These are phyloP conservation scores for Scolopax rusticola DNA, from an alignment of 2,797 vertebrate species.

Conservation along the genomic window DNA sequence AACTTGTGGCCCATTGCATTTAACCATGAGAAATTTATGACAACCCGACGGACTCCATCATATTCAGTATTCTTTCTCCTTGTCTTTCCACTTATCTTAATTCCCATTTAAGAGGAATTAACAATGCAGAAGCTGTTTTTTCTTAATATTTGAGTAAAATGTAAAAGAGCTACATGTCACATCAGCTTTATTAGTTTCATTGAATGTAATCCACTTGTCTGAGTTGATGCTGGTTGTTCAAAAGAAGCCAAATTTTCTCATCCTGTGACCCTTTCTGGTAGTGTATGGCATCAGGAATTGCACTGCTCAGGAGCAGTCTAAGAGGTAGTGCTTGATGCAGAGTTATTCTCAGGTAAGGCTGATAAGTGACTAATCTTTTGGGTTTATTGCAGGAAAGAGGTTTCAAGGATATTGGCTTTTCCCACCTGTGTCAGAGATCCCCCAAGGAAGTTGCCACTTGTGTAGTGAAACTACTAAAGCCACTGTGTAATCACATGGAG, in stretches of 20 bases:
- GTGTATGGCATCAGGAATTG: not conserved
- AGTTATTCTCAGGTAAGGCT: not conserved
- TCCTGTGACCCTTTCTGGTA: not conserved
- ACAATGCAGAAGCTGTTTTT: not conserved
- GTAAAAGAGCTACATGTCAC: not conserved
- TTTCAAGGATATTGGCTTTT: slow-evolving; percentile 88
- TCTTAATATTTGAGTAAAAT: not conserved
- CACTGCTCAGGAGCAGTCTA: not conserved
- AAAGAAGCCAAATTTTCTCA: not conserved
- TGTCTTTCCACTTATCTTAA: not conserved
- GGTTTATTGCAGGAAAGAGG: slow-evolving; percentile 82
- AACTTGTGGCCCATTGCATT: not conserved
- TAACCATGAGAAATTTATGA: not conserved
- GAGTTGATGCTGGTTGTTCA: not conserved
- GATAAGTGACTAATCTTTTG: not conserved
- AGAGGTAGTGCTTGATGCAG: not conserved
- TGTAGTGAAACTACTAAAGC: slow-evolving; percentile 85
- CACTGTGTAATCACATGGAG: slow-evolving; percentile 93
- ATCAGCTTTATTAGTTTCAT: not conserved
- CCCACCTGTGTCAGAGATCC: slow-evolving; percentile 89
- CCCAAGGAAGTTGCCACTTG: slow-evolving; percentile 83
- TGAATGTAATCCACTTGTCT: not conserved
- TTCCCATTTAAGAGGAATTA: not conserved
- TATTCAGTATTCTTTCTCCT: not conserved
- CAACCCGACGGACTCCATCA: not conserved